Conservation (phyloP, 2,113 vertebrate genomes). For the Marcusenius ussheri region DNA sequence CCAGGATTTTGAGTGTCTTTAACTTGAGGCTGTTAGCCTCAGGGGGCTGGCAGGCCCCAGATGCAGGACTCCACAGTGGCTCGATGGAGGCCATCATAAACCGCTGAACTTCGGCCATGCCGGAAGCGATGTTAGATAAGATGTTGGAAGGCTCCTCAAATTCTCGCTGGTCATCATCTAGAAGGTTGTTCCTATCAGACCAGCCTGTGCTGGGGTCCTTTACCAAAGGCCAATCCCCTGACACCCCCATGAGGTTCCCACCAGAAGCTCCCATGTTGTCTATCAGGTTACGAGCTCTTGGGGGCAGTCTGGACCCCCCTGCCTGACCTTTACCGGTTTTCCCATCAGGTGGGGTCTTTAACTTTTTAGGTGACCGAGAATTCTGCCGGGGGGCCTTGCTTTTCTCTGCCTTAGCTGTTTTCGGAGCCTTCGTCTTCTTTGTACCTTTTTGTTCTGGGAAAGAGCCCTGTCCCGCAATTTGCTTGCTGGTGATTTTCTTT, state of each 20-base stretch:
- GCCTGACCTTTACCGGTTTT: slow-evolving; percentile 74
- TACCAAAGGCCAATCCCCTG: slow-evolving; percentile 72
- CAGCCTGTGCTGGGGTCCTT: slow-evolving; percentile 65
- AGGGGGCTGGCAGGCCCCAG: slow-evolving; percentile 78
- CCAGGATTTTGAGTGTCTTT: slow-evolving; percentile 97
- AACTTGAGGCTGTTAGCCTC: slow-evolving; percentile 95
- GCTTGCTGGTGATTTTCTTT: slow-evolving; percentile 81
- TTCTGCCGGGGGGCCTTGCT: slow-evolving; percentile 79
- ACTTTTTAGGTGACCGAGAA: slow-evolving; percentile 82
- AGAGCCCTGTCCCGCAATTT: slow-evolving; percentile 67
- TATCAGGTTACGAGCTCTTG: slow-evolving; percentile 41
- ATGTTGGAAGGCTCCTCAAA: slow-evolving; percentile 98
- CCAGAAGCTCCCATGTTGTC: slow-evolving; percentile 50
- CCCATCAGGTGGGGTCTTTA: slow-evolving; percentile 71
- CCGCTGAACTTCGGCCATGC: slow-evolving; percentile 97
- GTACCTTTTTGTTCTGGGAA: slow-evolving; percentile 76
- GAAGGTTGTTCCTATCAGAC: slow-evolving; percentile 74
- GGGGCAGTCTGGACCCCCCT: slow-evolving; percentile 42
- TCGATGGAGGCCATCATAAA: slow-evolving; percentile 99
- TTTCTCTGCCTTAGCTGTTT: slow-evolving; percentile 84
- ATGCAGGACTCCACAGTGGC: slow-evolving; percentile 84
- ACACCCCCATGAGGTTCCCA: slow-evolving; percentile 51
- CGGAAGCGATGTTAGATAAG: slow-evolving; percentile 97
- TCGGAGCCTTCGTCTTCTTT: slow-evolving; percentile 81
- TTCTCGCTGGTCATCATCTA: slow-evolving; percentile 91